Evolutionary conservation across 2,888 invertebrate species (phyloP), one percentile per base, ranked within the genome.

Genomic region (Azorinus chamasolen): DNA sequence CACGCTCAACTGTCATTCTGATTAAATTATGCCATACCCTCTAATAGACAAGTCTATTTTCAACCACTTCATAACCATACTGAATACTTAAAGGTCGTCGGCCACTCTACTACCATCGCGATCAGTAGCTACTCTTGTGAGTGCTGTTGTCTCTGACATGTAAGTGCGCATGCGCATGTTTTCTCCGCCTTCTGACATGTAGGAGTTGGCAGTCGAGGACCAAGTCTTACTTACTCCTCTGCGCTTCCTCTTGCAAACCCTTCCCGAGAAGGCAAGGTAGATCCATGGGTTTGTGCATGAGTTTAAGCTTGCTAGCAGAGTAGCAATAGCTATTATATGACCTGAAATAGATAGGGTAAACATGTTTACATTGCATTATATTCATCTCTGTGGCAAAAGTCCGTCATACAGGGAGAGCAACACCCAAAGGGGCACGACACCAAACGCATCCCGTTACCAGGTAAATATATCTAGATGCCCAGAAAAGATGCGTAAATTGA

Each of bases 251-350:
- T 61, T 45, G 32, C 77, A 74, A 10, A 81, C 39, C 37, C 77
- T 32, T 37, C 93, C 93, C 77, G 94, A 94, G 65, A 89, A 89
- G 1, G 85, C 86, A 65, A 94, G 89, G 84, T 94, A 94, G 64
- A 94, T 94, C 94, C 94, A 94, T 0, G 94, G 94, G 84, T 95
- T 95, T 37, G 95, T 95, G 88, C 95, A 96, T 83, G 95, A 96
- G 87, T 96, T 96, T 57, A 96, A 93, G 84, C 95, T 84, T 0
- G 86, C 87, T 50, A 89, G 71, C 24, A 89, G 68, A 8, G 84
- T 64, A 18, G 85, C 75, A 18, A 89, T 87, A 6, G 85, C 83
- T 70, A 87, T 85, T 10, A 82, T 57, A 41, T 70, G 59, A 72
- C 78, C 89, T 89, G 85, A 43, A 83, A 79, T 37, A 50, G 43